Base-by-base conservation (phyloP, 2,113 vertebrate species). In the Nerophis ophidion region DNA sequence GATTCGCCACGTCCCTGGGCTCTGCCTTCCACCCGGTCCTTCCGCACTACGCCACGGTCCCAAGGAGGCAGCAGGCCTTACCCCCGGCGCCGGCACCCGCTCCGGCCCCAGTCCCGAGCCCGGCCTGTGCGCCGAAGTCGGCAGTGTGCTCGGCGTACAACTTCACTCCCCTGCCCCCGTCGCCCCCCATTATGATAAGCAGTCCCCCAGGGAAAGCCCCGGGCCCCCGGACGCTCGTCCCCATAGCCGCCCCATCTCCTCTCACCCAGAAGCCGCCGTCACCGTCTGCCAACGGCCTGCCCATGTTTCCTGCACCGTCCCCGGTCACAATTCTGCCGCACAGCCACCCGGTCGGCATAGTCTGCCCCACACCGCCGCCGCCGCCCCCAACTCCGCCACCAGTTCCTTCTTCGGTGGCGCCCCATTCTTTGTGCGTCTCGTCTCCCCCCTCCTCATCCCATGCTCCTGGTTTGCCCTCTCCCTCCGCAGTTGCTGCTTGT, bases 1-100 rank as follows among this genome's bases (percentile, higher is more conserved):
- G 95, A 74, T 99, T 98, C 68, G 95, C 97, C 86, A 96, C 95
- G 52, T 98, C 96, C 10, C 83, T 98, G 42, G 93, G 97, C 75
- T 99, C 97, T 45, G 97, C 97, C 89, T 99, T 99, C 87, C 97
- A 98, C 84, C 95, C 97, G 0, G 96, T 99, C 61, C 90, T 98
- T 75, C 96, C 96, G 72, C 96, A 99, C 87, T 97, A 98, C 5
- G 95, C 95, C 67, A 96, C 97, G 0, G 90, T 91, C 68, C 95
- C 96, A 42, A 90, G 95, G 72, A 91, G 93, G 2, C 85, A 92
- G 88, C 93, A 86, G 66, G 89, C 92, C 10, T 84, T 88, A 0
- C 82, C 87, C 0, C 88, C 89, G 70, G 84, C 85, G 16, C 74
- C 74, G 0, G 81, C 91, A 46, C 78, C 89, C 0, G 81, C 82